Evolutionary conservation across 1,140 invertebrate genomes (phyloP).

Genomic region (Pseudachorutes palmiensis): DNA sequence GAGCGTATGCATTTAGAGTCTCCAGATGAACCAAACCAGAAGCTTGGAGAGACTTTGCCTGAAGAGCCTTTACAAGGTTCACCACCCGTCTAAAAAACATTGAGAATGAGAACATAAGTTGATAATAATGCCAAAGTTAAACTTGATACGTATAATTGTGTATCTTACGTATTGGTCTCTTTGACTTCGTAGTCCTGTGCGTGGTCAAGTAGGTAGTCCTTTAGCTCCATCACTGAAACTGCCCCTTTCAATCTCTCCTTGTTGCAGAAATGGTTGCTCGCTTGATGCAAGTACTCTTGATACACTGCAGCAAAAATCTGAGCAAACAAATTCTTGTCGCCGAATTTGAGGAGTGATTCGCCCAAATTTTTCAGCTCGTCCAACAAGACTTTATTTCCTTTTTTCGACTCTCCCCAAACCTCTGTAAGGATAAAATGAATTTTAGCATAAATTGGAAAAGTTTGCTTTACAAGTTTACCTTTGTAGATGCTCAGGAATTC

Average conservation of each 20-base stretch:
- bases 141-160: neutral
- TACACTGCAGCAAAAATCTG: conserved; percentile 8
- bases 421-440: conserved; percentile 1
- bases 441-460: conserved; percentile 4
- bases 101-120: neutral
- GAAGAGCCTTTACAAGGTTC: conserved; percentile 18
- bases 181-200: neutral
- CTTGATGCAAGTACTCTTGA: neutral
- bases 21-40: too few species aligned
- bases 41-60: conserved; percentile 16
- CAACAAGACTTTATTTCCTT: neutral
- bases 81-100: conserved; percentile 19
- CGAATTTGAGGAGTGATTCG: conserved; percentile 19
- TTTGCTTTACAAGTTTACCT: conserved; percentile 12
- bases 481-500: conserved; percentile 27
- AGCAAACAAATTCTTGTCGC: conserved; percentile 20
- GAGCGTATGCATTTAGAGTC: conserved; percentile 29
- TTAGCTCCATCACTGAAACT: neutral
- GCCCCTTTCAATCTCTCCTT: neutral
- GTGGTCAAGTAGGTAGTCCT: neutral
- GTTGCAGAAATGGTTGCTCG: neutral
- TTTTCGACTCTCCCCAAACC: neutral
- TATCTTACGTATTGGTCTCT: conserved; percentile 21
- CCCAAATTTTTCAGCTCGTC: conserved; percentile 5
- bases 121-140: neutral